phyloP scores from a whole-genome alignment of 1,140 invertebrate species.

The Drosophila nikananu region DNA sequence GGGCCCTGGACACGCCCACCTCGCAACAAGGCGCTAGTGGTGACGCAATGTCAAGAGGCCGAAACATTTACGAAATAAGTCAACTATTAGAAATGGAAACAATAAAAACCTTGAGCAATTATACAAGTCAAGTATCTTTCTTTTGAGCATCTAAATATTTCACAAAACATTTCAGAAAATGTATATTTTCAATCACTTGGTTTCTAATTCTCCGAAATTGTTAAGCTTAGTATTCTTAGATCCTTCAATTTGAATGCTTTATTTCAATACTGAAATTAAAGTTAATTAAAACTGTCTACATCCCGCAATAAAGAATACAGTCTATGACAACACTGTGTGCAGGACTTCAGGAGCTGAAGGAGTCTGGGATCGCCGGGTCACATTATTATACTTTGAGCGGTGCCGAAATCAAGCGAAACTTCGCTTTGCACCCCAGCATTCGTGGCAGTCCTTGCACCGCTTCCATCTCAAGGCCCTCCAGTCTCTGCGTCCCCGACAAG shows the following conservation, averaged over 20 bases:
- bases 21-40: conserved; percentile 23
- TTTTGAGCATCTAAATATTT: background rate
- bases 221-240: background rate
- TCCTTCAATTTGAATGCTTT: background rate
- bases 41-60: background rate
- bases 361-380: conserved; percentile 36
- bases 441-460: conserved; percentile 11
- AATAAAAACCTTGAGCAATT: background rate
- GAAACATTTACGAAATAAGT: background rate
- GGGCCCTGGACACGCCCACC: conserved; percentile 46
- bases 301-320: conserved; percentile 2
- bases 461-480: background rate
- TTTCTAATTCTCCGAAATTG: background rate
- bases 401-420: conserved; percentile 76
- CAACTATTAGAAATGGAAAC: background rate
- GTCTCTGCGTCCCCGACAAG: background rate
- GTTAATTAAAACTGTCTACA: background rate
- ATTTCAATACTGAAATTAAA: background rate
- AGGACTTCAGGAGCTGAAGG: background rate
- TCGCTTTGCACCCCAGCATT: conserved; percentile 34
- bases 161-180: background rate
- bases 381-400: conserved; percentile 80
- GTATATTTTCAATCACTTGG: too few species aligned
- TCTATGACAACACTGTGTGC: conserved; percentile 11
- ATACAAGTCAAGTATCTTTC: background rate